Percentiles rank a stretch among this genome's conserved stretches.
phyloP scores from a whole-genome alignment of 2,797 vertebrate species.

The Phylloscopus collybita region DNA sequence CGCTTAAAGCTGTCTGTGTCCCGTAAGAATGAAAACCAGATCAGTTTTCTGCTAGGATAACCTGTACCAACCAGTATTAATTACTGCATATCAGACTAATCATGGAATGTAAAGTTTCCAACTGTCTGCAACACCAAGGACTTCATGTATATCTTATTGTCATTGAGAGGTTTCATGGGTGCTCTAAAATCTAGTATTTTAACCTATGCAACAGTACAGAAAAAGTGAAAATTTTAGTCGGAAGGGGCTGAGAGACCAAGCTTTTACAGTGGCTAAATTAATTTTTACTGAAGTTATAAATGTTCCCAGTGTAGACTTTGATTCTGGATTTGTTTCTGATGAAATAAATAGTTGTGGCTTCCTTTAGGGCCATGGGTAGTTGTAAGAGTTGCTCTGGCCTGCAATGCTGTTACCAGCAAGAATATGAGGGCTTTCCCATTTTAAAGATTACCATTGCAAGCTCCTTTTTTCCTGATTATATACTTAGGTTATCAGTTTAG shows the following conservation, averaged over 20 bases:
- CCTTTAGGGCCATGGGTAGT: neutral
- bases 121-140: neutral
- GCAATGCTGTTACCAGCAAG: neutral
- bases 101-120: neutral
- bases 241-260: neutral
- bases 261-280: neutral
- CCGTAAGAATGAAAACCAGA: neutral
- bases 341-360: neutral
- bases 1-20: rapidly evolving
- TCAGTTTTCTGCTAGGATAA: neutral
- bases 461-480: neutral
- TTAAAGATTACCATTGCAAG: neutral
- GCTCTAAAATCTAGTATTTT: neutral
- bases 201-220: neutral
- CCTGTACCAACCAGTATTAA: neutral
- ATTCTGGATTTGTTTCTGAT: neutral
- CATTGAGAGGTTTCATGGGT: neutral
- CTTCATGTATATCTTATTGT: rapidly evolving
- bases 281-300: neutral
- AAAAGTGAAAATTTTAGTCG: neutral
- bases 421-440: neutral
- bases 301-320: neutral
- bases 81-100: neutral
- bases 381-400: neutral
- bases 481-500: neutral